Evolutionary conservation across 2,888 invertebrate genomes (phyloP), one percentile per base, ranked within the genome.

Genomic region (Drosophila acutilabella): DNA sequence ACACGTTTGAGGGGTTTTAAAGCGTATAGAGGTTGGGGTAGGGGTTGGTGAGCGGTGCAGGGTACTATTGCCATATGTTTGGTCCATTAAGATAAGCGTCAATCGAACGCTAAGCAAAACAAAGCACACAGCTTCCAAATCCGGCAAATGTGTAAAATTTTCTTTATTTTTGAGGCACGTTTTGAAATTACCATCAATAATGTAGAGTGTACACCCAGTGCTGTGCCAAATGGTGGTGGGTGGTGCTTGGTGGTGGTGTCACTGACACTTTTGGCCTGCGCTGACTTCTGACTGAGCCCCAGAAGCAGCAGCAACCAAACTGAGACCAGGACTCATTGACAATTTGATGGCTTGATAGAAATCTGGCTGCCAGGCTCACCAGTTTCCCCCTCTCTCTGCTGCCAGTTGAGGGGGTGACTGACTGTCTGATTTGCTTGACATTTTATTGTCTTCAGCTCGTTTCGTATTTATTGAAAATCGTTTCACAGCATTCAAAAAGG

Each of bases 141-240:
- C 86, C 89, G 67, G 89, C 80, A 88, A 85, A 89, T 89, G 86
- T 88, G 89, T 80, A 85, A 81, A 85, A 86, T 87, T 81, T 59
- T 62, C 48, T 50, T 79, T 33, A 33, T 33, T 83, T 86, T 71
- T 61, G 58, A 78, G 86, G 89, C 86, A 89, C 89, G 89, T 86
- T 86, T 89, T 89, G 89, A 89, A 86, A 86, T 86, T 89, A 88
- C 86, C 89, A 86, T 86, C 86, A 86, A 86, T 86, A 86, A 86
- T 88, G 80, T 61, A 75, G 74, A 73, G 71, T 65, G 67, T 54
- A 33, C 65, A 36, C 38, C 57, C 13, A 44, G 20, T n/a, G 20
- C 18, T 13, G 18, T 54, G 2, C 30, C n/a, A 20, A 18, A 26
- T 45, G 61, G 13, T 40, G 54, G 60, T 52, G 51, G 38, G 26